A percentile compares a stretch with the other conserved stretches of the same genome.
Conservation (phyloP, 2,113 vertebrate species). For the Lamprologus speciosus region DNA sequence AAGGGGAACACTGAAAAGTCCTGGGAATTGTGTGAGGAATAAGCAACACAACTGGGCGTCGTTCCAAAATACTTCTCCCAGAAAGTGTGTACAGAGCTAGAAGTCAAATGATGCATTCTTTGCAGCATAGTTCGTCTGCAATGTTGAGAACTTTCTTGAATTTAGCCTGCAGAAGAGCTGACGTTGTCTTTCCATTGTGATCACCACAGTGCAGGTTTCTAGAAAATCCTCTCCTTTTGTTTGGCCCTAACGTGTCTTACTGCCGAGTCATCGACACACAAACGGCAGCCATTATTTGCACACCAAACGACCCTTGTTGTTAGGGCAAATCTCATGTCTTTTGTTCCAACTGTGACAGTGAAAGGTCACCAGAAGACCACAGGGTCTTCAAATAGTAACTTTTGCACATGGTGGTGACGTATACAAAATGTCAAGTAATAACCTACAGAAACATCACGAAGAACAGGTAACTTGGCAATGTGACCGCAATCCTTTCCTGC, state of each 20-base stretch:
- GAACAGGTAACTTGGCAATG: slow-evolving; percentile 2
- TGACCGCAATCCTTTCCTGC: neutral
- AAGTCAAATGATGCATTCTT: slow-evolving; percentile 24
- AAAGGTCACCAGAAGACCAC: slow-evolving; percentile 20
- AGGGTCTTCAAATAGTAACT: neutral
- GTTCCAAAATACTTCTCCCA: slow-evolving; percentile 10
- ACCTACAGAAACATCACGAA: neutral
- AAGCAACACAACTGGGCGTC: neutral
- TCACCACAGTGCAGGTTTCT: neutral
- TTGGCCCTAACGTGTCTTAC: slow-evolving; percentile 30
- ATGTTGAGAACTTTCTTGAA: slow-evolving; percentile 33
- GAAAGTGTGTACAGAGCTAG: slow-evolving; percentile 6
- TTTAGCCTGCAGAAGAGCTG: slow-evolving; percentile 15
- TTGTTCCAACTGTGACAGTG: neutral
- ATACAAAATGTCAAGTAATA: slow-evolving; percentile 17
- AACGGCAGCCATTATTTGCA: slow-evolving; percentile 1
- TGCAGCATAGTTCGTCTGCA: neutral
- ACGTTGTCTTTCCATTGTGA: slow-evolving; percentile 28
- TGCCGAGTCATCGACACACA: neutral
- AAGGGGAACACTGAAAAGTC: slow-evolving; percentile 18
- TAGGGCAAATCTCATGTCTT: slow-evolving; percentile 15
- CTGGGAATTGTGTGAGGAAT: slow-evolving; percentile 16
- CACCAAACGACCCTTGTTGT: slow-evolving; percentile 16
- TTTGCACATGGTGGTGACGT: neutral
- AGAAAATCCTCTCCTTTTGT: slow-evolving; percentile 38